Percentiles rank a stretch among this genome's conserved stretches.
These are phyloP conservation scores for Prenolepis imparis DNA, from an alignment of 2,888 invertebrate genomes.

Conservation along the genomic window DNA sequence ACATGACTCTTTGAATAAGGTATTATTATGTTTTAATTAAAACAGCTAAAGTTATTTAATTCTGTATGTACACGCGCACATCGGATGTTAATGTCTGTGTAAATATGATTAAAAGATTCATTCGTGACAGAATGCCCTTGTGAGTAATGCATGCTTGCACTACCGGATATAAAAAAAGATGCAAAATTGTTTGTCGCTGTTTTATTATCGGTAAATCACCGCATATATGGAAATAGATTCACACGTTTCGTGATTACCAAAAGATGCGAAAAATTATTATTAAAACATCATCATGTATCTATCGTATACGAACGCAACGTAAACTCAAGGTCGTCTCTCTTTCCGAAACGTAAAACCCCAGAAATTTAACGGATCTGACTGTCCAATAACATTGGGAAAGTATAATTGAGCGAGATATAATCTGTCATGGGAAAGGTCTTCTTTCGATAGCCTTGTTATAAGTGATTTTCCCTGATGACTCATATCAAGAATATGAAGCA, in stretches of 20 bases:
- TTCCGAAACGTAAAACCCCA: not conserved
- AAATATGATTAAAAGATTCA: not conserved
- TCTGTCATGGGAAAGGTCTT: not conserved
- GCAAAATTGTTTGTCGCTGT: not conserved
- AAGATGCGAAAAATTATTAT: constrained; percentile 6
- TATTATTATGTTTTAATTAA: constrained; percentile 31
- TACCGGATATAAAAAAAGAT: not conserved
- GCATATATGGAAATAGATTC: constrained; percentile 1
- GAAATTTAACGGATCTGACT: not conserved
- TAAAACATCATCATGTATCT: not conserved
- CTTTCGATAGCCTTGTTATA: not conserved
- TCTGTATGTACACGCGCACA: not conserved
- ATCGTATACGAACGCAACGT: not conserved
- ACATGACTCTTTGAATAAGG: constrained; percentile 39
- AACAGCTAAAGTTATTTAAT: not conserved
- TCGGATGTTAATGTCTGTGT: not conserved
- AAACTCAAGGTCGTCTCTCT: not conserved
- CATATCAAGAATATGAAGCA: not conserved
- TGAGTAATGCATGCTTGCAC: not conserved
- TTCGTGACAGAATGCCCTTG: not conserved
- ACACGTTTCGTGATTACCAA: not conserved
- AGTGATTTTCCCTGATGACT: constrained; percentile 12
- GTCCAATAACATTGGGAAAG: not conserved
- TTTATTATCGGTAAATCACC: constrained; percentile 22
- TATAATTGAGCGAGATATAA: not conserved